A percentile compares a stretch with the other conserved stretches of the same genome.
These are phyloP conservation scores for Lutraria lutraria DNA, from an alignment of 2,888 invertebrate genomes.

Conservation along the genomic window DNA sequence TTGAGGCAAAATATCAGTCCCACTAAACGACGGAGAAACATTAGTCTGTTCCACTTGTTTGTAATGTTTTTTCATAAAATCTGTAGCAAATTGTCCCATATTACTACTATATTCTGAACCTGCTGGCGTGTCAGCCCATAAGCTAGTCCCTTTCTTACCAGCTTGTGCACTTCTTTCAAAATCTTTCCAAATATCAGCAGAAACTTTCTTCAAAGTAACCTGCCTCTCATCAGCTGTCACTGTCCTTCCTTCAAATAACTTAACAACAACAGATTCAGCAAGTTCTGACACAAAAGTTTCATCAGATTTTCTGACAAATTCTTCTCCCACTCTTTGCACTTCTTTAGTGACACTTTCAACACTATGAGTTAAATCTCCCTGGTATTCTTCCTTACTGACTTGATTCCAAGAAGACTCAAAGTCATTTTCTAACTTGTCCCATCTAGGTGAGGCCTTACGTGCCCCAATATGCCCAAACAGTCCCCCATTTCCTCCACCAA, in stretches of 20 bases:
- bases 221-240: slow-evolving; percentile 60
- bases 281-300: slow-evolving; percentile 69
- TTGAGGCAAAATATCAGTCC: slow-evolving; percentile 36
- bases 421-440: slow-evolving; percentile 58
- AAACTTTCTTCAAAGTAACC: slow-evolving; percentile 64
- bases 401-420: slow-evolving; percentile 58
- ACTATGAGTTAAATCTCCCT: background rate
- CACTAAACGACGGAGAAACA: slow-evolving; percentile 57
- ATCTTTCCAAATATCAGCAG: slow-evolving; percentile 72
- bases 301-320: slow-evolving; percentile 69
- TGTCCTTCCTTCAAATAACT: slow-evolving; percentile 66
- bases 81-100: slow-evolving; percentile 66
- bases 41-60: slow-evolving; percentile 50
- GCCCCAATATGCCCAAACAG: slow-evolving; percentile 29
- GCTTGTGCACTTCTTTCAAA: slow-evolving; percentile 66
- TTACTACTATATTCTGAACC: slow-evolving; percentile 63
- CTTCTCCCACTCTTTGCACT: slow-evolving; percentile 63
- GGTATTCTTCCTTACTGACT: slow-evolving; percentile 47
- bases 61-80: slow-evolving; percentile 76
- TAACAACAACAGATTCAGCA: slow-evolving; percentile 71
- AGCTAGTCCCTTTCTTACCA: slow-evolving; percentile 46
- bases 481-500: slow-evolving; percentile 31
- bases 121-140: slow-evolving; percentile 65
- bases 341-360: slow-evolving; percentile 51
- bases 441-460: slow-evolving; percentile 20